Evolutionary conservation across 2,113 vertebrate genomes (phyloP).

Genomic region (Hippocampus zosterae): DNA sequence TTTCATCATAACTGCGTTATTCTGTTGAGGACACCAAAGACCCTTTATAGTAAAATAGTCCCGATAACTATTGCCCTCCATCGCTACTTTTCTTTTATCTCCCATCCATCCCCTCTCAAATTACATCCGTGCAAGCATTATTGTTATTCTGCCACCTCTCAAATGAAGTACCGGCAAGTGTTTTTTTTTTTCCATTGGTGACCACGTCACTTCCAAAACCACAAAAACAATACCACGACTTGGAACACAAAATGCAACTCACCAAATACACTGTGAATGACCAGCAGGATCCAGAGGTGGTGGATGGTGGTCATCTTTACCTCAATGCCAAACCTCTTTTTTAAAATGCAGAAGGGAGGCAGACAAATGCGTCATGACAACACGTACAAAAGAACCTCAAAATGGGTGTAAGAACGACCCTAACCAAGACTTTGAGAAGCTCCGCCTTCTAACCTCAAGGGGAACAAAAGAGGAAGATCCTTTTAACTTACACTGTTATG

Average conservation of each 20-base stretch:
- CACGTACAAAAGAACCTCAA: not conserved
- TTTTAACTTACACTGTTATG: not conserved
- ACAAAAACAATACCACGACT: not conserved
- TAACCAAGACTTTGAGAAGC: not conserved
- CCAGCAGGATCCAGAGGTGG: not conserved
- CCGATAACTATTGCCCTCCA: no score
- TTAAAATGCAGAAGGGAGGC: not conserved
- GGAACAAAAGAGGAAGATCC: not conserved
- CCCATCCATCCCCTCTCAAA: no score
- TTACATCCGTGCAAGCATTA: no score
- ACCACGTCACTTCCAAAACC: not conserved
- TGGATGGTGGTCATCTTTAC: not conserved
- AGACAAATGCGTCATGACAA: not conserved
- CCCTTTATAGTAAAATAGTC: no score
- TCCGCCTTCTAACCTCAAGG: constrained; percentile 4
- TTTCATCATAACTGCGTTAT: no score
- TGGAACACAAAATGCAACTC: not conserved
- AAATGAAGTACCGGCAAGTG: no score
- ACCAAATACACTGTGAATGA: not conserved
- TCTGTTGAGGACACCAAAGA: no score
- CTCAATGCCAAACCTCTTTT: not conserved
- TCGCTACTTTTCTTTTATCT: no score
- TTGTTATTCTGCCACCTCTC: no score
- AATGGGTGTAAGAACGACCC: not conserved
- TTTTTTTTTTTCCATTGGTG: no score